These are phyloP conservation scores for Pachyseris speciosa DNA, from an alignment of 64 coral and sea anemone species.

Conservation along the genomic window DNA sequence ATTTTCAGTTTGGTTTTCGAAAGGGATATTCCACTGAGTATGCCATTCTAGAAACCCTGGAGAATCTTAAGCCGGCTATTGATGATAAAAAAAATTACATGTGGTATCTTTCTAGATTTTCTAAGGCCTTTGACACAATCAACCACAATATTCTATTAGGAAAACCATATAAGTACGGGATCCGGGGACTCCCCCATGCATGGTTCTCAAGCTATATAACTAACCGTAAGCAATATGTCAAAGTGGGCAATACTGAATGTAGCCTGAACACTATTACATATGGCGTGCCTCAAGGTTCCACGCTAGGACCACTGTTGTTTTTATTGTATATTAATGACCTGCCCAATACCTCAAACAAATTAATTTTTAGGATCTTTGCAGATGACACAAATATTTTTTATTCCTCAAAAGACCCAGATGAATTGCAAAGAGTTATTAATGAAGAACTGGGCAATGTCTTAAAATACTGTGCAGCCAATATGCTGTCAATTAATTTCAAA, in stretches of 20 bases:
- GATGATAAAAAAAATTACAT: not conserved
- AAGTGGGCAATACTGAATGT: not conserved
- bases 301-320: slow-evolving; percentile 1
- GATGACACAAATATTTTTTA: slow-evolving; percentile 12
- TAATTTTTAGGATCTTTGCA: slow-evolving; percentile 11
- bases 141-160: slow-evolving; percentile 4
- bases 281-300: slow-evolving; percentile 3
- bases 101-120: not conserved
- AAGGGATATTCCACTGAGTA: not conserved
- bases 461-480: too few relatives aligned
- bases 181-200: not conserved
- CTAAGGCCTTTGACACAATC: slow-evolving; percentile 1
- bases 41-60: slow-evolving; percentile 9
- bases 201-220: slow-evolving; percentile 13
- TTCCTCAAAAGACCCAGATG: not conserved
- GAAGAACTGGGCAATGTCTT: not conserved
- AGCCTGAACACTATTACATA: not conserved
- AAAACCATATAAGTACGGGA: not conserved
- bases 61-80: not conserved
- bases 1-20: slow-evolving; percentile 5
- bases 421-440: not conserved
- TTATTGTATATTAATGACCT: not conserved
- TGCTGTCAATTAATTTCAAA: too few relatives aligned
- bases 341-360: not conserved
- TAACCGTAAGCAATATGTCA: not conserved